Evolutionary conservation across 2,113 vertebrate genomes (phyloP), one percentile per base, ranked within the genome.

Genomic region (Carassius carassius): DNA sequence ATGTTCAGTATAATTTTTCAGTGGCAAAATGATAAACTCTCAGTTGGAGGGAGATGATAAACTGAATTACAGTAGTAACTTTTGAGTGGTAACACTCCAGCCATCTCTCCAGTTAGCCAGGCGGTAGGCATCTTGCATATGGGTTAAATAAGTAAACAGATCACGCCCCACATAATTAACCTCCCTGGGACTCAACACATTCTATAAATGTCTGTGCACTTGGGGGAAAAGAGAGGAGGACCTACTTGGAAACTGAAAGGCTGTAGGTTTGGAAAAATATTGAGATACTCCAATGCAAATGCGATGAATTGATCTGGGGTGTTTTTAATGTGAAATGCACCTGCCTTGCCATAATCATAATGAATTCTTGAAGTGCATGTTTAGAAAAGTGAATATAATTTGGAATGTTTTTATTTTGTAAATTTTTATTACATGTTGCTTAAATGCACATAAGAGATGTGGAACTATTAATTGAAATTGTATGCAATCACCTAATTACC

Each of bases 81-180:
- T 32, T 25, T 49, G 32, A 70, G 25, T n/a, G 12, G 1, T 65
- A 29, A 29, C 29, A 29, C 29, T 69, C 11, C 70, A 75, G 35
- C 32, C 41, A 14, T 51, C 82, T 62, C 51, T 78, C 58, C 21
- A 29, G 35, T 23, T 77, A 73, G 54, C 63, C 81, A 74, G 77
- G 80, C 60, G 25, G 44, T 82, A 81, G 65, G 82, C 23, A 49
- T 65, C 41, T 44, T 16, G 17, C 35, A 81, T 79, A 56, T 12
- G 81, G 90, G 86, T 90, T 91, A 89, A 92, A 93, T 93, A 92
- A 93, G 91, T 92, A 92, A 93, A 93, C 92, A 92, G 91, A 93
- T 92, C 92, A 91, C 91, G 90, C 74, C 87, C 84, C 85, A 90
- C 88, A 91, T 92, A 94, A 93, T 94, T 92, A 93, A 91, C 91